phyloP scores from a whole-genome alignment of 1,140 invertebrate genomes.

The Telenomus remus region DNA sequence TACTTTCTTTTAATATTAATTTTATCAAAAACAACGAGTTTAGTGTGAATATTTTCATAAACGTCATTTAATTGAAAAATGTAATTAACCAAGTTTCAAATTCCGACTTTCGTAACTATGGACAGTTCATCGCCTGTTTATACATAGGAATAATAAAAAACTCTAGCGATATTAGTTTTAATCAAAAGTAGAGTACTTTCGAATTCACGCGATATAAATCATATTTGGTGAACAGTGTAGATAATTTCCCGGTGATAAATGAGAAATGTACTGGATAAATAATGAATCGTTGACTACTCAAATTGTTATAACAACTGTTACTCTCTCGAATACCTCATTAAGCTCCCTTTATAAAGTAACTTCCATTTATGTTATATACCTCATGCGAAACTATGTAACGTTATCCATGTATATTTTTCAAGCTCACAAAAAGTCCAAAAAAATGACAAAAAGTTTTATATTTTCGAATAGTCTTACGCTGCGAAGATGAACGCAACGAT shows the following conservation, averaged over 20 bases:
- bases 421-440: conserved; percentile 46
- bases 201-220: conserved; percentile 48
- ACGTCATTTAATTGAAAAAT: too few species aligned
- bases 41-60: too few species aligned
- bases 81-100: conserved; percentile 10
- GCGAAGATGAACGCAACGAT: conserved; percentile 44
- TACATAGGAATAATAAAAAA: conserved; percentile 35
- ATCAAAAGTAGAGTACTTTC: conserved; percentile 46
- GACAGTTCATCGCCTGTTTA: conserved; percentile 28
- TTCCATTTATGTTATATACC: conserved; percentile 32
- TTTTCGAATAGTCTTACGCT: conserved; percentile 54
- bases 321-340: conserved; percentile 41
- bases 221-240: conserved; percentile 51
- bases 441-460: conserved; percentile 47
- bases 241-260: conserved; percentile 45
- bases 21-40: too few species aligned
- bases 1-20: too few species aligned
- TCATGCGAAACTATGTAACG: conserved; percentile 3
- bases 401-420: conserved; percentile 58
- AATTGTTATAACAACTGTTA: conserved; percentile 46
- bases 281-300: conserved; percentile 35
- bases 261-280: conserved; percentile 58
- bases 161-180: conserved; percentile 47
- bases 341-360: conserved; percentile 12
- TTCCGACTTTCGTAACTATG: conserved; percentile 23